A percentile compares a stretch with the other conserved stretches of the same genome.
Conservation (phyloP, 1,140 invertebrate species). For the Ceratitis capitata region DNA sequence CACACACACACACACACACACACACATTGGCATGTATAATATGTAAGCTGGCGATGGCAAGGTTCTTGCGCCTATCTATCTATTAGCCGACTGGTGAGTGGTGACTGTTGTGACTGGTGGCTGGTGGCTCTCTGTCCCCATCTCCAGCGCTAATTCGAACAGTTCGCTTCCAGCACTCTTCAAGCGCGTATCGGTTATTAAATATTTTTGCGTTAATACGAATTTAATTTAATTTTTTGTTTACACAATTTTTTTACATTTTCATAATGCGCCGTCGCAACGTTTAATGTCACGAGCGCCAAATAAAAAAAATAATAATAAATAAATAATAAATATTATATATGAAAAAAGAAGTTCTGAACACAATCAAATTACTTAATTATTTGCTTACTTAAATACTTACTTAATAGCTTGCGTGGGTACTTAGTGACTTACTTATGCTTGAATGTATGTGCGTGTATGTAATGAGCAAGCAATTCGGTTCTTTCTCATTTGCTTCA, state of each 20-base stretch:
- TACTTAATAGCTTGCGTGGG: neutral
- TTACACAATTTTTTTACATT: neutral
- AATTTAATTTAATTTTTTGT: neutral
- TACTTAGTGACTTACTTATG: neutral
- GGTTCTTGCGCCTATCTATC: neutral
- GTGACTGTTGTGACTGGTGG: neutral
- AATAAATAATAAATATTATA: neutral
- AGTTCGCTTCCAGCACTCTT: conserved; percentile 39
- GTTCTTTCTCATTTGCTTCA: neutral
- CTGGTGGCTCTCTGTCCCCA: conserved; percentile 12
- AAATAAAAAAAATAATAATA: neutral
- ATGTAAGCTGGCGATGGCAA: neutral
- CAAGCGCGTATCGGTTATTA: conserved; percentile 38
- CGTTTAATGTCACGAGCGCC: neutral
- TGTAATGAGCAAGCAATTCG: neutral
- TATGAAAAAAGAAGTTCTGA: neutral
- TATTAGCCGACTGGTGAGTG: too few relatives aligned
- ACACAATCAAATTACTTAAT: neutral
- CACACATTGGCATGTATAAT: too few relatives aligned
- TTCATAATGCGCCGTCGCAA: conserved; percentile 7
- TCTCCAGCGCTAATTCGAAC: conserved; percentile 11
- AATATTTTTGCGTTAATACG: too few relatives aligned
- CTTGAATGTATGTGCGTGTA: neutral
- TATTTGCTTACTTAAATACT: neutral
- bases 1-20: too few relatives aligned